Evolutionary conservation across 2,797 vertebrate genomes (phyloP), one percentile per base, ranked within the genome.

Genomic region (Tinamus major): DNA sequence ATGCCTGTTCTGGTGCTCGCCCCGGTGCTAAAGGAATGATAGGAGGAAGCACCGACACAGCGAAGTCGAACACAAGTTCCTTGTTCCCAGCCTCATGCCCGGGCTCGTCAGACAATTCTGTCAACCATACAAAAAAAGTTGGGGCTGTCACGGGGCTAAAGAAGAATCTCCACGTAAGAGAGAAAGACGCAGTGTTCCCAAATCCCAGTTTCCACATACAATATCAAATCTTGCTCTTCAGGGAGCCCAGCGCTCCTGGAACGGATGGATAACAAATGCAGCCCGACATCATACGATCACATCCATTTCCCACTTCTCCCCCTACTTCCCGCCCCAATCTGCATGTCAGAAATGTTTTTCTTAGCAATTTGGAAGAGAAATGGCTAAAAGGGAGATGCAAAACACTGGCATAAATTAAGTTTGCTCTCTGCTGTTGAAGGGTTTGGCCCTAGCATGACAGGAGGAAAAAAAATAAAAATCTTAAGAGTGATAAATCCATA

Each of bases 381-480:
- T 9, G 55, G 72, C 89, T 93, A 93, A 92, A 92, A 89, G 19
- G 48, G 63, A 92, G 80, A 90, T 4, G 87, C 37, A 70, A 92
- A 95, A 69, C 69, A 82, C 81, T 59, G 80, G 92, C 87, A 94
- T 94, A 96, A 93, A 96, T 95, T 79, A 94, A 96, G 83, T 95
- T 94, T 96, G 65, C 33, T 94, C 85, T 74, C 89, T 78, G 68
- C 70, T 90, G 77, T 53, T 93, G 88, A 78, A 8, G 1, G 91
- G 77, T 70, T 94, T 33, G 42, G 78, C 76, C 91, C 67, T 46
- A 70, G 80, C 76, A 21, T 27, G 81, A 95, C 7, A 10, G 46
- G 59, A 89, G 58, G 9, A 17, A 62, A 86, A 65, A 79, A 67
- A 42, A 42, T 42, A 42, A 48, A 79, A 79, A 59, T 4, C 23